Percentiles rank a stretch among this genome's conserved stretches.
Evolutionary conservation across 2,797 vertebrate genomes (phyloP).

Genomic region (Argyrosomus regius): DNA sequence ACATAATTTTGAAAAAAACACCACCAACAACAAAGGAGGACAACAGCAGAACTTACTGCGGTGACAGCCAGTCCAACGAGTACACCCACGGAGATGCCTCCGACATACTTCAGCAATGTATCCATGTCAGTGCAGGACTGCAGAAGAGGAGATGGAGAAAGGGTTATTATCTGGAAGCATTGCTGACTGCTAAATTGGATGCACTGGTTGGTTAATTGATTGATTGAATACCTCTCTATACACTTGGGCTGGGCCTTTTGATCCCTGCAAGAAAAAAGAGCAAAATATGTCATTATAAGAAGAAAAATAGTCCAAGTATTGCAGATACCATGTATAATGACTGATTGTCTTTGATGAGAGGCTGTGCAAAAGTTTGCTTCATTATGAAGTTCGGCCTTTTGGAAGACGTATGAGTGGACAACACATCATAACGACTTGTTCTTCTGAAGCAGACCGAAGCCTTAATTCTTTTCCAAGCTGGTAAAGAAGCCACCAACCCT

Average conservation of each 20-base stretch:
- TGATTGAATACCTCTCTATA: constrained; percentile 37
- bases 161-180: not conserved
- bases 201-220: not conserved
- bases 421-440: no score
- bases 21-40: not conserved
- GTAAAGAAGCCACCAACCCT: not conserved
- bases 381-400: no score
- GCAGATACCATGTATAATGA: no score
- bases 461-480: no score
- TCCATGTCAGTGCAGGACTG: not conserved
- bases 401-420: no score
- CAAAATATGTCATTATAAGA: not conserved
- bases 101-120: no score
- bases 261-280: constrained; percentile 46
- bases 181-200: not conserved
- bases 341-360: no score
- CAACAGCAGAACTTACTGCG: constrained; percentile 58
- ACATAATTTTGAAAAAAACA: not conserved
- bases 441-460: no score
- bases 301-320: not conserved
- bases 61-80: constrained; percentile 59
- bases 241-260: constrained; percentile 10
- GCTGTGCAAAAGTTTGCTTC: no score
- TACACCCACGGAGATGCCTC: constrained; percentile 23
- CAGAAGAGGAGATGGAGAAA: not conserved